Conservation (phyloP, 1,140 invertebrate species). For the Anoplophora glabripennis region DNA sequence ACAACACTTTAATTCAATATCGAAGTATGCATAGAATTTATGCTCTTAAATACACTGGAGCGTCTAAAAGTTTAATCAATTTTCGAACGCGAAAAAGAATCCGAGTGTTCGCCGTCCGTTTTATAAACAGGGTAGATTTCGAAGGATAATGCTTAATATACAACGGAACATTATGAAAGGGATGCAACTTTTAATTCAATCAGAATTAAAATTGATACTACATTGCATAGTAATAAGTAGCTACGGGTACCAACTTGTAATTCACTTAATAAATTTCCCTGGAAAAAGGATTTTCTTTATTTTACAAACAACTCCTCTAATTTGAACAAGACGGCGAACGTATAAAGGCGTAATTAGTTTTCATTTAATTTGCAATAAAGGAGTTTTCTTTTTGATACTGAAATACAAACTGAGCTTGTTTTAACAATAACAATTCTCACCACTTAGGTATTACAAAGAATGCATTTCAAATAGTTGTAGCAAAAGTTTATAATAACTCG, state of each 20-base stretch:
- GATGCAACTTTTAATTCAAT: slow-evolving; percentile 21
- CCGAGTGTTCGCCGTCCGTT: slow-evolving; percentile 10
- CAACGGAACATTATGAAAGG: slow-evolving; percentile 17
- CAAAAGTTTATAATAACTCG: too few relatives aligned
- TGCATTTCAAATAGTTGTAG: too few relatives aligned
- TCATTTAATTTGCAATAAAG: too few relatives aligned
- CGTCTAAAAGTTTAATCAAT: slow-evolving; percentile 48
- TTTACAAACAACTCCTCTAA: too few relatives aligned
- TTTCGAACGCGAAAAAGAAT: slow-evolving; percentile 46
- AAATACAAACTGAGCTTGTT: too few relatives aligned
- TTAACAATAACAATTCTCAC: too few relatives aligned
- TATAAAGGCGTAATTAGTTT: too few relatives aligned
- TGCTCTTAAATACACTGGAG: slow-evolving; percentile 46
- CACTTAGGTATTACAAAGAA: too few relatives aligned
- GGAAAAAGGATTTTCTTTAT: not conserved
- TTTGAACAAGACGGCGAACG: too few relatives aligned
- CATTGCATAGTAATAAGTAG: slow-evolving; percentile 21
- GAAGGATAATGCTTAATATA: slow-evolving; percentile 3
- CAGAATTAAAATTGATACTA: slow-evolving; percentile 23
- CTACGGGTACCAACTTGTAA: slow-evolving; percentile 10
- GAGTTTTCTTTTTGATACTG: too few relatives aligned
- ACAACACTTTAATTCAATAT: slow-evolving; percentile 49
- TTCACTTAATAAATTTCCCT: slow-evolving; percentile 18
- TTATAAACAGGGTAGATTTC: not conserved
- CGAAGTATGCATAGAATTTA: slow-evolving; percentile 50